Base-by-base conservation (phyloP, 2,113 vertebrate species). In the Meleagris gallopavo region DNA sequence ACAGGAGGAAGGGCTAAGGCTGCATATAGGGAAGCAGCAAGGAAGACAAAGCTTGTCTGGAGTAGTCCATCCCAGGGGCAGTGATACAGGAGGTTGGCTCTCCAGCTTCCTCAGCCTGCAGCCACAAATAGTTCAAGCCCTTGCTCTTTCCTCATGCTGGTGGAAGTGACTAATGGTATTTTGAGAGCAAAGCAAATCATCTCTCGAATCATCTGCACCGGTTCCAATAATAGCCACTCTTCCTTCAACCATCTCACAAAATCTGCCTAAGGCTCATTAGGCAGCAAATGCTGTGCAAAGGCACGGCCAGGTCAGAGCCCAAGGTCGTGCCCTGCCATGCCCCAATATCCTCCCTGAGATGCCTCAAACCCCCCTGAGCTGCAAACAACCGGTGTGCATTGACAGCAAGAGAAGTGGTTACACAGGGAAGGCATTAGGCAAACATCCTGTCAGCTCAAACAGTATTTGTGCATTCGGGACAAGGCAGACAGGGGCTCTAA, bases 141-240 rank as follows among this genome's bases (percentile, higher is more conserved):
- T 77, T 52, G 66, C 70, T 82, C 87, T 75, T 52, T 64, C 57
- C 57, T 81, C 34, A 52, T 10, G 13, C 64, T 78, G 50, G 12
- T 73, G 71, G 70, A 87, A 91, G 74, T 58, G 89, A 90, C 67
- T 92, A 92, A 84, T 71, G 77, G 78, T 45, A 66, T 45, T 72
- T 94, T 45, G 72, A 81, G 84, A 88, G 76, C 78, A 85, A 70
- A 87, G 90, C 78, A 90, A 71, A 88, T 93, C 75, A 58, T 82
- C 22, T 10, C 58, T 54, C 50, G 10, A 48, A 88, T 94, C 80
- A 84, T 83, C 85, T 54, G 58, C 71, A 77, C 58, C 55, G 22
- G 20, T 65, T 92, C 93, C 86, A 87, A 66, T 79, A 92, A 88
- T 55, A 92, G 89, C 93, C 61, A 88, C 82, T 89, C 73, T 81